Percentiles rank a stretch among this genome's conserved stretches.
Conservation (phyloP, 2,797 vertebrate genomes). For the Rachycentron canadum region DNA sequence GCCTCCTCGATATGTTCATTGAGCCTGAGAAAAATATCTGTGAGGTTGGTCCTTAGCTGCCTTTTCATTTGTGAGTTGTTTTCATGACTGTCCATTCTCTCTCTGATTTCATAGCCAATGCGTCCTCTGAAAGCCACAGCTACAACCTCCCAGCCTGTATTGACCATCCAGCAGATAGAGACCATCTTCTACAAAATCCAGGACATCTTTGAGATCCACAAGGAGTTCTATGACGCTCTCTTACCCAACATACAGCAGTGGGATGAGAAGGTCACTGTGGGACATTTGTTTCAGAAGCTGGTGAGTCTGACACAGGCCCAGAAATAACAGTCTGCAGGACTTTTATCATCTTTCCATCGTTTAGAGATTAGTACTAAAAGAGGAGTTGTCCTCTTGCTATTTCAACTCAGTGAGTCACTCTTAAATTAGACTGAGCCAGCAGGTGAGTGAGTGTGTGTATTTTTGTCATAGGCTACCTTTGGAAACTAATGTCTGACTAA, state of each 20-base stretch:
- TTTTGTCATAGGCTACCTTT: neutral
- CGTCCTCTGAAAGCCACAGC: slow-evolving; percentile 95
- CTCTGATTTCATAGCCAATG: slow-evolving; percentile 88
- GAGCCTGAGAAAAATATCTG: neutral
- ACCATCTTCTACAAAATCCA: slow-evolving; percentile 99
- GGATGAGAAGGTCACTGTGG: slow-evolving; percentile 96
- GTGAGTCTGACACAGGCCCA: slow-evolving; percentile 77
- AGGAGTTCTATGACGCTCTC: slow-evolving; percentile 95
- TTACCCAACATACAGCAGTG: slow-evolving; percentile 95
- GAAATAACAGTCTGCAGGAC: neutral
- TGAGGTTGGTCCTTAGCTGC: neutral
- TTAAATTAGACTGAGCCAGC: slow-evolving; percentile 36
- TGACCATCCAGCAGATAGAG: slow-evolving; percentile 95
- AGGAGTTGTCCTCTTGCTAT: slow-evolving; percentile 25
- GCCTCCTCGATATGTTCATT: neutral
- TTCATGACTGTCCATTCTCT: neutral
- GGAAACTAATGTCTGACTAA: too few species aligned
- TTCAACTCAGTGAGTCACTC: slow-evolving; percentile 42
- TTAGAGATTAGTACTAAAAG: slow-evolving; percentile 21
- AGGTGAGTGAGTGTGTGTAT: neutral
- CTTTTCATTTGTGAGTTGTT: neutral
- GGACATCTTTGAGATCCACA: slow-evolving; percentile 97
- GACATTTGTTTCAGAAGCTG: slow-evolving; percentile 98
- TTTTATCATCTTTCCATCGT: slow-evolving; percentile 8
- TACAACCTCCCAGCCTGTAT: slow-evolving; percentile 95